Conservation (phyloP, 2,113 vertebrate genomes). For the Thalassarche chlororhynchos region DNA sequence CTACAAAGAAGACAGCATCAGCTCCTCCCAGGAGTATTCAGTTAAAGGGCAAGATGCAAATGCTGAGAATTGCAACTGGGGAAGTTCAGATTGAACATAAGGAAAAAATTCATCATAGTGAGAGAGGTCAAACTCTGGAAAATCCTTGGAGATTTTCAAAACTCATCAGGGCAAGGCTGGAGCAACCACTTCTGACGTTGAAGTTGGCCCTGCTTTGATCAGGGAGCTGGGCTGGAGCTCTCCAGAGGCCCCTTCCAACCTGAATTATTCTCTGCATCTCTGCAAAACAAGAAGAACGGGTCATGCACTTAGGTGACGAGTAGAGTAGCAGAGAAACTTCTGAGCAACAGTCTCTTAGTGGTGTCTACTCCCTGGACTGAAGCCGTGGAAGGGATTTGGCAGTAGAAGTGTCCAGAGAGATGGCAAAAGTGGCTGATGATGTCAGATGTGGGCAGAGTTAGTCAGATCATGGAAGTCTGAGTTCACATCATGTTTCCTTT, state of each 20-base stretch:
- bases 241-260: not conserved
- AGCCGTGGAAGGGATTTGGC: not conserved
- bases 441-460: not conserved
- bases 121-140: not conserved
- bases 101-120: not conserved
- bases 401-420: not conserved
- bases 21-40: not conserved
- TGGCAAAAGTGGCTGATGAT: not conserved
- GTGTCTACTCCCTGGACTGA: not conserved
- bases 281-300: not conserved
- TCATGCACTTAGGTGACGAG: not conserved
- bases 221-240: not conserved
- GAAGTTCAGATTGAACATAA: not conserved
- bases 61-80: fast-evolving
- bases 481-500: not conserved
- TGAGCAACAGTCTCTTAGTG: not conserved
- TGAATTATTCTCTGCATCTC: not conserved
- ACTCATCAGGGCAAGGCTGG: not conserved
- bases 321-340: not conserved
- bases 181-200: not conserved
- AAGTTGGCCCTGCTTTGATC: not conserved
- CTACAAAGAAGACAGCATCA: not conserved
- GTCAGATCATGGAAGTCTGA: not conserved
- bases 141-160: not conserved
- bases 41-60: not conserved